Conservation (phyloP, 35 echinoderm and acorn worm species). For the Chiridota heheva region DNA sequence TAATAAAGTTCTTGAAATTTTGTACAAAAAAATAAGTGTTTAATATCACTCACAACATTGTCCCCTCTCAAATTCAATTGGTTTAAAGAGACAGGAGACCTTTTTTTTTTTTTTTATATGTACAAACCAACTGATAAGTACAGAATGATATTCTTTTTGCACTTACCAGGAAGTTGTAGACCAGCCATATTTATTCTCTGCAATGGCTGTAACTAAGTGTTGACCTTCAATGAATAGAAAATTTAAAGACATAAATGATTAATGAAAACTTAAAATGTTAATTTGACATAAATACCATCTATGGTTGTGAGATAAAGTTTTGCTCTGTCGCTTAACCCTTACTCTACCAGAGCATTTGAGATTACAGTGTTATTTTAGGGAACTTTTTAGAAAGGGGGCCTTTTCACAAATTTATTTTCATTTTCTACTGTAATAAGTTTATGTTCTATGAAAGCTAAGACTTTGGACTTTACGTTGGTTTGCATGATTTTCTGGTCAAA, state of each 20-base stretch:
- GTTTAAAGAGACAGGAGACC: neutral
- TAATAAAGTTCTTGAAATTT: no score
- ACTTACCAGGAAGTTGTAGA: constrained; percentile 95
- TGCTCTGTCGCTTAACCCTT: no score
- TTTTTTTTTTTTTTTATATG: neutral
- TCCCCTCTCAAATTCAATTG: neutral
- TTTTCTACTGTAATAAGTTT: no score
- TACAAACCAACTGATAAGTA: neutral
- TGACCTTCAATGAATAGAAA: constrained; percentile 54
- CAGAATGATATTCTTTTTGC: neutral
- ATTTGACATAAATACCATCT: neutral
- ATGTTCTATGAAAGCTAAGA: no score
- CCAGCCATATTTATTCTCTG: constrained; percentile 83
- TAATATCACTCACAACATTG: neutral
- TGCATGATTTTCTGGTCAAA: no score
- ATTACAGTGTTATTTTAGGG: no score
- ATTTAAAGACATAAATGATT: neutral
- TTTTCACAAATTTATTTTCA: no score
- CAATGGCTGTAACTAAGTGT: constrained; percentile 91
- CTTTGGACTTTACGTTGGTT: no score
- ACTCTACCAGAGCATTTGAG: no score
- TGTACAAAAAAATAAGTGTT: no score
- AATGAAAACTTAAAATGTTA: neutral
- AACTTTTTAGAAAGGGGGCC: no score
- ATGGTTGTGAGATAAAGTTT: neutral